Percentiles rank a stretch among this genome's conserved stretches.
phyloP scores from a whole-genome alignment of 2,113 vertebrate species.

The Macrotus californicus region DNA sequence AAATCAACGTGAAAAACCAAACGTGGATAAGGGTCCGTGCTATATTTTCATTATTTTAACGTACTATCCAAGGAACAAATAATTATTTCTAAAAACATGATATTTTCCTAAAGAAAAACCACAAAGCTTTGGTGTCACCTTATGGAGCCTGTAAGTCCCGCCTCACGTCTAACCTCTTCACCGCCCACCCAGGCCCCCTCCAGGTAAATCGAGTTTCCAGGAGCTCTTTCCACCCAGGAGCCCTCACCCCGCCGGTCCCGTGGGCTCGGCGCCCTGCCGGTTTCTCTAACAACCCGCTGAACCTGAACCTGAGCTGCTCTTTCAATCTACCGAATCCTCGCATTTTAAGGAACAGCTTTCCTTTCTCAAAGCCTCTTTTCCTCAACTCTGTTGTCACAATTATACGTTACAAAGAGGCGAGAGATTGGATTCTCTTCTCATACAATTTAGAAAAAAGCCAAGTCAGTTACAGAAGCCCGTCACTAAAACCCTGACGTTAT shows the following conservation, averaged over 20 bases:
- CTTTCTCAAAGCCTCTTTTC: conserved; percentile 61
- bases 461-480: background rate
- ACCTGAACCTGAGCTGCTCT: conserved; percentile 42
- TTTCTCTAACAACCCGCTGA: conserved; percentile 59
- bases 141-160: conserved; percentile 1
- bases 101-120: background rate
- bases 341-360: conserved; percentile 56
- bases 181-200: conserved; percentile 35
- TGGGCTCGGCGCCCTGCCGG: conserved; percentile 37
- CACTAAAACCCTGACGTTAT: conserved; percentile 51
- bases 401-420: conserved; percentile 20
- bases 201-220: conserved; percentile 62
- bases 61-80: background rate
- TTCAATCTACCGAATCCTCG: conserved; percentile 59
- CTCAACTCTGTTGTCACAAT: conserved; percentile 48
- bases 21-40: background rate
- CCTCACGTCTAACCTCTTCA: background rate
- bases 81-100: background rate
- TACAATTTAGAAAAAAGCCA: background rate
- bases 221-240: too few species aligned
- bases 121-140: background rate
- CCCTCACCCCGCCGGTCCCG: too few species aligned
- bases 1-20: background rate
- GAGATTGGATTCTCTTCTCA: conserved; percentile 44
- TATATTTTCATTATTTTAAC: background rate